Evolutionary conservation across 2,888 invertebrate genomes (phyloP), one percentile per base, ranked within the genome.

Genomic region (Eudemis profundana): DNA sequence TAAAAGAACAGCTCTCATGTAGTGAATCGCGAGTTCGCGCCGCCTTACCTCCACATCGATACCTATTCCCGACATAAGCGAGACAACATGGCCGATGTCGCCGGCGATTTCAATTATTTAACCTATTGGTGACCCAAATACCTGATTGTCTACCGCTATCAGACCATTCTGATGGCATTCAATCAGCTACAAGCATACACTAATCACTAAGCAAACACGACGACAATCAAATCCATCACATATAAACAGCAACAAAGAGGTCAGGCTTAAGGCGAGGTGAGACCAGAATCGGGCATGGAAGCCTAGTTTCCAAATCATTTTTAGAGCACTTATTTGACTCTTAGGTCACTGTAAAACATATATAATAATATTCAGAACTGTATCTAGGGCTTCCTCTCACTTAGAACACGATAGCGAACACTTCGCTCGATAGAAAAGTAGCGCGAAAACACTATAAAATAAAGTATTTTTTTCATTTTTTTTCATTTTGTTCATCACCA

Each of bases 51-150:
- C 40, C 19, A 15, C 36, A 21, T 44, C 15, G 42, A 51, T 51
- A 33, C 36, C 38, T 23, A 33, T 33, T 27, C 44, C 38, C 36
- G 23, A 62, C 46, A 53, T 29, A 63, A 40, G 49, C 40, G 47
- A 56, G 29, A 29, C 65, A 51, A 44, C 40, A 64, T 38, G 54
- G 40, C 59, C 14, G 63, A 73, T 68, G 70, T 73, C 70, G 70
- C 69, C 57, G 70, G 73, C 75, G 78, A 79, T 80, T 77, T 83
- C 74, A 82, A 83, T 83, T 82, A 83, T 84, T 80, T 78, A 81
- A 72, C 77, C 77, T 72, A 74, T 72, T 74, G 76, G 73, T 83
- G 83, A 79, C 84, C 84, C 67, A 78, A 74, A 83, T 84, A 75
- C 70, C 74, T 73, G 73, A 66, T 57, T 69, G 73, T 73, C 69